Evolutionary conservation across 2,888 invertebrate genomes (phyloP).

Genomic region (Pyrrhosoma nymphula): DNA sequence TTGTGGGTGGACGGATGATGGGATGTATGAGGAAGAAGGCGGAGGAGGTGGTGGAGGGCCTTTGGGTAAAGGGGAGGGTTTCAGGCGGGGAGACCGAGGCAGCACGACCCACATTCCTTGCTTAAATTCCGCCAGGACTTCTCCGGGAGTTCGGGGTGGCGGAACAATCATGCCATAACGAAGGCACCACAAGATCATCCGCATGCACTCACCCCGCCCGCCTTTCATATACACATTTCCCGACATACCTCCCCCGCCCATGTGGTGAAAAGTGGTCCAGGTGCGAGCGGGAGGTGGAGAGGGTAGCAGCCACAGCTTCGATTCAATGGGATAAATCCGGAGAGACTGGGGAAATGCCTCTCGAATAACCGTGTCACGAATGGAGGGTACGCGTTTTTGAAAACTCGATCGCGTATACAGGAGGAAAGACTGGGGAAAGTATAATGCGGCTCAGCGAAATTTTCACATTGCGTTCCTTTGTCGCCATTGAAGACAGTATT

Average conservation of each 20-base stretch:
- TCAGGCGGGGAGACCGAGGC: not conserved
- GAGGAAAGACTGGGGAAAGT: not conserved
- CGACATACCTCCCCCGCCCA: not conserved
- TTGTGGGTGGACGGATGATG: not conserved
- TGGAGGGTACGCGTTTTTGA: not conserved
- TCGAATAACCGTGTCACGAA: constrained; percentile 1
- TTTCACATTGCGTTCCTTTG: not conserved
- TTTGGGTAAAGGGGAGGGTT: not conserved
- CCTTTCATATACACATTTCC: not conserved
- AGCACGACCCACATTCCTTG: constrained; percentile 59
- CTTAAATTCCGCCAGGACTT: constrained; percentile 33
- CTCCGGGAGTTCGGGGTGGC: not conserved
- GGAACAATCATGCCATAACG: constrained; percentile 51
- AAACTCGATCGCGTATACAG: not conserved
- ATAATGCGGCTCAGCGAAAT: not conserved
- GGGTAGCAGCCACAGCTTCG: not conserved
- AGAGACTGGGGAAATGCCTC: not conserved
- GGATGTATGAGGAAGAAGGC: not conserved
- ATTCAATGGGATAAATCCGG: constrained; percentile 17
- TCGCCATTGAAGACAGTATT: not conserved
- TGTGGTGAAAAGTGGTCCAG: constrained; percentile 24
- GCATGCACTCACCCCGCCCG: not conserved
- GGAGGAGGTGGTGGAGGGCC: not conserved
- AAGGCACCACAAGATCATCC: constrained; percentile 44
- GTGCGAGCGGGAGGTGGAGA: not conserved